Evolutionary conservation across 2,797 vertebrate species (phyloP), one percentile per base, ranked within the genome.

Genomic region (Dendrocincla fuliginosa): DNA sequence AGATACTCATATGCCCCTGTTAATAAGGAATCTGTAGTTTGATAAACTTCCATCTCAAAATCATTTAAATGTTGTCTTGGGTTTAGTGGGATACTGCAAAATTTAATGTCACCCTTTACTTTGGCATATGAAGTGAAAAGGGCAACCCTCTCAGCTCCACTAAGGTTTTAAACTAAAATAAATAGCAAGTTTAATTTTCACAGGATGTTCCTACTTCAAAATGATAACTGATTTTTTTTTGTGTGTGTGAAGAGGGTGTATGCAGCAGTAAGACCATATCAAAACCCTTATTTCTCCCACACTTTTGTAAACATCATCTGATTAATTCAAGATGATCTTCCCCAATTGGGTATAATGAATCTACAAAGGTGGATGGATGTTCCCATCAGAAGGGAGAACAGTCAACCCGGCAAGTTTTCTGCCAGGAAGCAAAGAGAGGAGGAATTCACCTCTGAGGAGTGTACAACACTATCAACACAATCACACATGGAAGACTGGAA

Each of bases 291-390:
- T 47, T 86, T 65, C 46, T 88, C 46, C 49, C 70, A 75, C 0
- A 0, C 11, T 71, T 84, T 46, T 74, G 50, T 53, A 86, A 91
- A 64, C 19, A 50, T 53, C 6, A 63, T 61, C 59, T 87, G 75
- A 73, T 73, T 87, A 76, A 69, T 61, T 79, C 67, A 84, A 87
- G 41, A 73, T 44, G 42, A 93, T 41, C 15, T 74, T 86, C n/a
- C 44, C 63, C 39, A 93, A 56, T 0, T 57, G 50, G 5, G 33
- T 53, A 46, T 1, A 10, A 74, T 10, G 61, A 81, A 89, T 44
- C 47, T 35, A 35, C 1, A 3, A 82, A 76, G 59, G 25, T 0
- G 0, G 42, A 25, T 10, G 44, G n/a, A 63, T 47, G 56, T 55
- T 55, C n/a, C 79, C 52, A 73, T 55, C 35, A 70, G 42, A 87